These are phyloP conservation scores for Sialis lutaria DNA, from an alignment of 2,888 invertebrate species.

Conservation along the genomic window DNA sequence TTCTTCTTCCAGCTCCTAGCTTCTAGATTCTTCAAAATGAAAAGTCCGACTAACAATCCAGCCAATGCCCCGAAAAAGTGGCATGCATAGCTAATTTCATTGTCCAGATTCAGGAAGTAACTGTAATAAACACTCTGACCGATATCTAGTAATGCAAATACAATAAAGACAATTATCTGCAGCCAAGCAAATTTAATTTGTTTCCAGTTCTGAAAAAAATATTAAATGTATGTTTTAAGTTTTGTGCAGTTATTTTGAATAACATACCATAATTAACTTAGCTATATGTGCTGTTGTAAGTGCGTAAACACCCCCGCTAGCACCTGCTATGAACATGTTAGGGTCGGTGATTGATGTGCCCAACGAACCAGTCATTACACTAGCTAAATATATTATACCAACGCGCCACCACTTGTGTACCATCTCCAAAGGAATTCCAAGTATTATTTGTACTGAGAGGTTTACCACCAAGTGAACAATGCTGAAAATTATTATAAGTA, in stretches of 20 bases:
- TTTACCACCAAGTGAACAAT: constrained; percentile 80
- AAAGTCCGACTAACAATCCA: constrained; percentile 52
- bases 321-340: constrained; percentile 69
- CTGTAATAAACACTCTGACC: constrained; percentile 83
- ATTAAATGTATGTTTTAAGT: too few species aligned
- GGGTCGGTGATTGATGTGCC: constrained; percentile 63
- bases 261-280: constrained; percentile 80
- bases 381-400: constrained; percentile 64
- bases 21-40: constrained; percentile 41
- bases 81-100: constrained; percentile 84
- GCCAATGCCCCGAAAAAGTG: constrained; percentile 85
- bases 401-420: constrained; percentile 94
- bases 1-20: constrained; percentile 39
- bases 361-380: constrained; percentile 29
- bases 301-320: constrained; percentile 91
- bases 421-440: constrained; percentile 90
- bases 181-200: constrained; percentile 91
- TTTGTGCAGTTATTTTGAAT: too few species aligned
- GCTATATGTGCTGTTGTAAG: constrained; percentile 85
- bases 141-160: constrained; percentile 69
- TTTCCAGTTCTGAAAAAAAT: constrained; percentile 83
- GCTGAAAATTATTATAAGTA: constrained; percentile 26
- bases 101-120: constrained; percentile 45
- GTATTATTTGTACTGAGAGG: constrained; percentile 74
- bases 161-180: constrained; percentile 64